Evolutionary conservation across 1,140 invertebrate genomes (phyloP), one percentile per base, ranked within the genome.

Genomic region (Leptinotarsa texana): DNA sequence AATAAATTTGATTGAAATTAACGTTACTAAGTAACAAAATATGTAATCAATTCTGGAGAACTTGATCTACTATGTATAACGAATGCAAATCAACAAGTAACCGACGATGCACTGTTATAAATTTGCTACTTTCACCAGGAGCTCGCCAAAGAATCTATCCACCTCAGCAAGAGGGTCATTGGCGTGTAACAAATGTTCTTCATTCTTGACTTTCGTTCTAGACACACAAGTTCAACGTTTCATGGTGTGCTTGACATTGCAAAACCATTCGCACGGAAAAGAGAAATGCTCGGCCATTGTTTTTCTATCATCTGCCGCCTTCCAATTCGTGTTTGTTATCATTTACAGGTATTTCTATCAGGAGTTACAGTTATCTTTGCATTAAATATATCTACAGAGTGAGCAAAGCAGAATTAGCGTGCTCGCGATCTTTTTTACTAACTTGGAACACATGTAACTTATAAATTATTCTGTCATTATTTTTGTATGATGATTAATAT

Each of bases 191-290:
- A 48, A 76, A 77, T 72, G 48, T 74, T 77, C 76, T 72, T 72
- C 74, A 74, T 74, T 77, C 74, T 72, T 78, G 72, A 75, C 74
- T 75, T 78, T 75, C 74, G 72, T 75, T 69, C 66, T 68, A 72
- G 49, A 75, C 74, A 62, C n/a, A 57, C 51, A 78, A 78, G 77
- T 78, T 78, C 77, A 78, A 78, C 77, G 77, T 63, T 21, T 78
- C 33, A 42, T 68, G 66, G 73, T 75, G 74, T 74, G 77, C 77
- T 78, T 78, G 77, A 78, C 77, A 78, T 78, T 78, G 77, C 77
- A 69, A 71, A 71, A 70, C 62, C 74, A 69, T 63, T 76, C 22
- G 67, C 70, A 63, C 66, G 77, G 74, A 75, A 76, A 76, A 75
- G 74, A 78, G 77, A 78, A 78, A 78, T 73, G 77, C 17, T 15